Percentiles rank a stretch among this genome's conserved stretches.
Evolutionary conservation across 2,888 invertebrate genomes (phyloP).

Genomic region (Athalia cordata): DNA sequence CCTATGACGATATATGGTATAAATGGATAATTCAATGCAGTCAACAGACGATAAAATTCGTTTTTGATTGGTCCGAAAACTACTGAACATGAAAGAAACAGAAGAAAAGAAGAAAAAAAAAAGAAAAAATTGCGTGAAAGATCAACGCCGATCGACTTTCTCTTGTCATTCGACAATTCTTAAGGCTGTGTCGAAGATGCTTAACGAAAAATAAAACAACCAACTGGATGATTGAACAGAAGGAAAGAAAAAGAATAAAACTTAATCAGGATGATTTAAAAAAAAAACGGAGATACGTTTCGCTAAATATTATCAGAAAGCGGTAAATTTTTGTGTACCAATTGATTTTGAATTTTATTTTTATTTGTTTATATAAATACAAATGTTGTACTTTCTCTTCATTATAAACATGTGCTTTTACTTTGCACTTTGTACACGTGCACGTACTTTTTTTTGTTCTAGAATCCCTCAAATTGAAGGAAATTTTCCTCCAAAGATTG

Average conservation of each 20-base stretch:
- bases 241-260: not conserved
- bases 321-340: constrained; percentile 14
- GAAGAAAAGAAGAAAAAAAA: too few species aligned
- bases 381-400: constrained; percentile 15
- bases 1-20: constrained; percentile 12
- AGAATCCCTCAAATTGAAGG: too few species aligned
- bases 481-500: too few species aligned
- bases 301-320: constrained; percentile 41
- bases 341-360: not conserved
- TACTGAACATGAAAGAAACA: too few species aligned
- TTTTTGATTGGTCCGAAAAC: constrained; percentile 7
- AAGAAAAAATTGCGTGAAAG: constrained; percentile 25
- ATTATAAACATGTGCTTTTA: not conserved
- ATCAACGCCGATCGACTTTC: constrained; percentile 24
- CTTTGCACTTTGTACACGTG: too few species aligned
- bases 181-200: not conserved
- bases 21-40: constrained; percentile 6
- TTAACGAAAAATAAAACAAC: not conserved
- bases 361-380: not conserved
- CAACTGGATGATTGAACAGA: not conserved
- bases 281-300: constrained; percentile 37
- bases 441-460: too few species aligned
- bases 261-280: not conserved
- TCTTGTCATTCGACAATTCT: constrained; percentile 18
- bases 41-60: constrained; percentile 11